Conservation (phyloP, 2,797 vertebrate species). For the Acipenser oxyrinchus region DNA sequence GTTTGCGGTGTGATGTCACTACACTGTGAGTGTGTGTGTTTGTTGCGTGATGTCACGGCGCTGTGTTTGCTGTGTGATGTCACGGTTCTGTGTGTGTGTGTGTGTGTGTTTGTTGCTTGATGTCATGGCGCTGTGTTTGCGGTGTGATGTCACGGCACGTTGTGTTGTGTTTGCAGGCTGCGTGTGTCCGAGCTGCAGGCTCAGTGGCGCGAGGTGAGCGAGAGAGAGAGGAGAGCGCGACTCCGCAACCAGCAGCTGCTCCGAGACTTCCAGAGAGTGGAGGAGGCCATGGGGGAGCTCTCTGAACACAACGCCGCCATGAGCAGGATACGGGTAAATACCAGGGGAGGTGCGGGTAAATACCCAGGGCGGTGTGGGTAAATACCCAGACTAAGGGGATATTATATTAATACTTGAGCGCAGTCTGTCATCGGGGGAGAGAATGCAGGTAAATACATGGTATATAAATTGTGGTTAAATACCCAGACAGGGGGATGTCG, state of each 20-base stretch:
- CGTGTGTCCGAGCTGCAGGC: slow-evolving; percentile 39
- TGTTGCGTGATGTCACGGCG: too few relatives aligned
- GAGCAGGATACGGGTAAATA: slow-evolving; percentile 51
- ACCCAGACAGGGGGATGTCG: not conserved
- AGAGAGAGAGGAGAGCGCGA: slow-evolving; percentile 44
- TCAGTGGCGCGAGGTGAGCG: slow-evolving; percentile 45
- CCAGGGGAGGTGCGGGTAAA: too few relatives aligned
- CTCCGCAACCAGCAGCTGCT: slow-evolving; percentile 51
- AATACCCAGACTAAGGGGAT: too few relatives aligned
- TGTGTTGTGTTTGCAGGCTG: slow-evolving; percentile 19
- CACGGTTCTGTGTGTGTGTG: slow-evolving; percentile 7
- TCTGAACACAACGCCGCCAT: slow-evolving; percentile 46
- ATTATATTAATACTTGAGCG: too few relatives aligned
- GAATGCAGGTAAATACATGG: not conserved
- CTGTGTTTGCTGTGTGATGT: not conserved
- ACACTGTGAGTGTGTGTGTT: not conserved
- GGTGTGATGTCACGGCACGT: not conserved
- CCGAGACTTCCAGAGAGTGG: slow-evolving; percentile 58
- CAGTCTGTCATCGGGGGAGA: too few relatives aligned
- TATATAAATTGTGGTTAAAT: not conserved
- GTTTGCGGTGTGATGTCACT: not conserved
- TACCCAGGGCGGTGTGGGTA: not conserved
- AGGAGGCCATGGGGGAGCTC: slow-evolving; percentile 49
- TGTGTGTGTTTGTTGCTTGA: not conserved
- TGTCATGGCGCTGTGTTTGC: not conserved